phyloP scores from a whole-genome alignment of 2,113 vertebrate species.

The Dolichotis patagonum region DNA sequence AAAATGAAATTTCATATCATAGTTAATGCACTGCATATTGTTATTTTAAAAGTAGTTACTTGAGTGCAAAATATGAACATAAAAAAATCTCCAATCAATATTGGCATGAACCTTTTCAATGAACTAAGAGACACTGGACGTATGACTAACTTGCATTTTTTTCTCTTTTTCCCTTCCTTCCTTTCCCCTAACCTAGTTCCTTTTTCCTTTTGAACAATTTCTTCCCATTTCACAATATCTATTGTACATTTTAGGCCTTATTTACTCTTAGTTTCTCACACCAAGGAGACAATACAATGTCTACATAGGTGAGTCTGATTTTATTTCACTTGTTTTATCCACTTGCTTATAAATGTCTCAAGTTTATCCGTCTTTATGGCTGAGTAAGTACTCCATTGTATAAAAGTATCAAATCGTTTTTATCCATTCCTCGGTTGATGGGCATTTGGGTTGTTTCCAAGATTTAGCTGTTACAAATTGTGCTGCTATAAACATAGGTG shows the following conservation, averaged over 20 bases:
- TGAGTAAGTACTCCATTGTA: not conserved
- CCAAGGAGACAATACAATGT: not conserved
- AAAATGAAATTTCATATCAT: not conserved
- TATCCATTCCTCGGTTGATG: not conserved
- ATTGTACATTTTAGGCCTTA: not conserved
- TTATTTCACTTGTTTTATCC: not conserved
- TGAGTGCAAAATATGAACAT: not conserved
- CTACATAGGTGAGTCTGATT: not conserved
- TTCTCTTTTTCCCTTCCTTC: not conserved
- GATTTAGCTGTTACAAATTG: too few species aligned
- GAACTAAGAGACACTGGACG: not conserved
- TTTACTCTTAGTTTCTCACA: not conserved
- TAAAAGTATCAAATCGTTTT: not conserved
- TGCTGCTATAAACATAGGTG: too few species aligned
- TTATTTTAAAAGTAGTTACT: not conserved
- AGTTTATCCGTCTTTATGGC: not conserved
- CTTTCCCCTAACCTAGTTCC: not conserved
- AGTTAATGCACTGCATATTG: not conserved
- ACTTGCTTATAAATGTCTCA: not conserved
- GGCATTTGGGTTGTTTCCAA: too few species aligned
- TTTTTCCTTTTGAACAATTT: not conserved
- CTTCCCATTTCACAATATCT: not conserved
- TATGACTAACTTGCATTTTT: not conserved
- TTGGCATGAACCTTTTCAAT: not conserved
- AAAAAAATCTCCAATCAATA: not conserved